Base-by-base conservation (phyloP, 2,797 vertebrate species). In the Mastacembelus armatus region DNA sequence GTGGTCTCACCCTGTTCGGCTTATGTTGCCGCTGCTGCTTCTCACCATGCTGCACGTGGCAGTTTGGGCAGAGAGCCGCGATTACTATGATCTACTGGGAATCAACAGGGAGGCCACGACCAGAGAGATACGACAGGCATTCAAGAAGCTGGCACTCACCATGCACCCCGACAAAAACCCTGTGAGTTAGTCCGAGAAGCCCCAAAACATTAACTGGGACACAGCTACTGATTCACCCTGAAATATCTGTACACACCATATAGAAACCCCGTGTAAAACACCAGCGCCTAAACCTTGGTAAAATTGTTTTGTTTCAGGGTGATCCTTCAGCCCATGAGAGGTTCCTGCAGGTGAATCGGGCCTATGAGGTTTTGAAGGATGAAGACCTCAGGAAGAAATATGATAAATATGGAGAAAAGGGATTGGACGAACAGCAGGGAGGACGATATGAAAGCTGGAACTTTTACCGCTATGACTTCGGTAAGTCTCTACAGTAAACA, bases 101-200 rank as follows among this genome's bases (percentile, higher is more conserved):
- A 91, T 96, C 48, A 93, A 93, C 66, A 95, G 91, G 90, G 97
- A 96, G 68, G 95, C 96, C 12, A 95, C 92, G 16, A 97, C 93
- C 50, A 94, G 96, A 84, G 96, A 99, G 92, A 98, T 99, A 62
- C 90, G 98, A 48, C 96, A 95, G 65, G 97, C 96, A 4, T 99
- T 99, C 79, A 99, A 99, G 91, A 97, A 96, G 86, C 89, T 99
- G 65, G 98, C 98, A 1, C 91, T 99, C 30, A 98, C 95, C 51
- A 94, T 98, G 89, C 98, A 99, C 86, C 98, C 98, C 6, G 98
- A 99, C 88, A 99, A 99, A 87, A 99, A 99, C 84, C 96, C 96
- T 10, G 98, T 91, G 22, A 88, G 88, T 66, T 2, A 16, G 19
- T 1, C 2, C 1, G 5, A 62, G 15, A 43, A 22, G 19, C 9